Evolutionary conservation across 2,888 invertebrate genomes (phyloP).

Genomic region (Drosophila formosana): DNA sequence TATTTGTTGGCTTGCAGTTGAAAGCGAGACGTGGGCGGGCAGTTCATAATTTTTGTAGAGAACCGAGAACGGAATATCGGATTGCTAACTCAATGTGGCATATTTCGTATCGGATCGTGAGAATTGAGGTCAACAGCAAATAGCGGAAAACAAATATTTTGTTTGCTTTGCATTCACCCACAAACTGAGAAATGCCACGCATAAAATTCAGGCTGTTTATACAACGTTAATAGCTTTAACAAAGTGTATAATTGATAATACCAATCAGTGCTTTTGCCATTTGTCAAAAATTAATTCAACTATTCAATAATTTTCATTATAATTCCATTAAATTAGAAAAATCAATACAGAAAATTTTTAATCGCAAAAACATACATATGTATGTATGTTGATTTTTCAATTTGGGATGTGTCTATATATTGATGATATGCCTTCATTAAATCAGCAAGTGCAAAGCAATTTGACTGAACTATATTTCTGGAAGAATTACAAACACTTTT

Average conservation of each 20-base stretch:
- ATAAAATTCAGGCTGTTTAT: constrained; percentile 8
- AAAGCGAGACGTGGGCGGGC: constrained; percentile 38
- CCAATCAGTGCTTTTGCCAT: background rate
- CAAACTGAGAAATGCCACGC: background rate
- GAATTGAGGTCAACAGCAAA: constrained; percentile 68
- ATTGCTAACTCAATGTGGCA: constrained; percentile 64
- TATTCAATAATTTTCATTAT: background rate
- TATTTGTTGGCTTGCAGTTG: constrained; percentile 4
- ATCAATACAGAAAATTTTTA: background rate
- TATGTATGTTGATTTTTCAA: background rate
- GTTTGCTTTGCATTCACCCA: constrained; percentile 25
- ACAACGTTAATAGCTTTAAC: constrained; percentile 4
- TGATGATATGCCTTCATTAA: constrained; percentile 42
- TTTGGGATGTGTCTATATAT: constrained; percentile 13
- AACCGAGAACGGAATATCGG: constrained; percentile 48
- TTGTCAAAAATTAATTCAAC: background rate
- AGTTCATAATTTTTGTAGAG: constrained; percentile 70
- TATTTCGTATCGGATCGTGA: constrained; percentile 50
- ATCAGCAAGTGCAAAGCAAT: constrained; percentile 39
- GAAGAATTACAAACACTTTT: constrained; percentile 20
- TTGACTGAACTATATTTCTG: constrained; percentile 12
- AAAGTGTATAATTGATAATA: background rate
- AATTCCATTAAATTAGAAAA: background rate
- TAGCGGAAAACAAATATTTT: constrained; percentile 20
- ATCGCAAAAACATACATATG: background rate